phyloP scores from a whole-genome alignment of 2,888 invertebrate genomes.

The Ormyrus labotus region DNA sequence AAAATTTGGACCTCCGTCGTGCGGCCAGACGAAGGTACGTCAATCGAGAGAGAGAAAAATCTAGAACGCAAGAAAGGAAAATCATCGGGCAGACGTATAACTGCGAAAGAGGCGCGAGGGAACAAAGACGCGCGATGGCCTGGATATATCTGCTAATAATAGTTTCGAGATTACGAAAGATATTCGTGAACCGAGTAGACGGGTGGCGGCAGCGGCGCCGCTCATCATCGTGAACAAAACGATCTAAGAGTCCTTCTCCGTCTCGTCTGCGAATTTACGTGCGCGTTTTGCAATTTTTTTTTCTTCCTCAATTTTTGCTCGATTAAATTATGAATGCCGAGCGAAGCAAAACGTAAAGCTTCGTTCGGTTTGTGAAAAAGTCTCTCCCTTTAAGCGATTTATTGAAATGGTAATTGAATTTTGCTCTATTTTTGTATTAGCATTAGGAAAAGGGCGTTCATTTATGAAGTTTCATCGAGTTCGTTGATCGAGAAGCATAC shows the following conservation, averaged over 20 bases:
- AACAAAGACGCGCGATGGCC: constrained; percentile 49
- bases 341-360: too few species aligned
- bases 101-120: not conserved
- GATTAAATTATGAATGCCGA: too few species aligned
- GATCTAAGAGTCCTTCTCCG: constrained; percentile 2
- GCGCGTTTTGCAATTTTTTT: not conserved
- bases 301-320: too few species aligned
- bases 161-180: constrained; percentile 54
- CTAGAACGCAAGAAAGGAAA: not conserved
- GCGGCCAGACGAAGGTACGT: not conserved
- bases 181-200: constrained; percentile 27
- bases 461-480: too few species aligned
- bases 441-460: too few species aligned
- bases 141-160: constrained; percentile 54
- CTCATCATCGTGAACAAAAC: not conserved
- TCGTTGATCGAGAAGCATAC: too few species aligned
- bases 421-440: too few species aligned
- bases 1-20: not conserved
- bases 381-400: too few species aligned
- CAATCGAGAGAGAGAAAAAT: not conserved
- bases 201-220: not conserved
- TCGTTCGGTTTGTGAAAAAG: too few species aligned
- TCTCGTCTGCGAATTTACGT: constrained; percentile 3
- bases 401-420: too few species aligned
- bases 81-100: too few species aligned